These are phyloP conservation scores for Danio aesculapii DNA, from an alignment of 2,797 vertebrate species.

Conservation along the genomic window DNA sequence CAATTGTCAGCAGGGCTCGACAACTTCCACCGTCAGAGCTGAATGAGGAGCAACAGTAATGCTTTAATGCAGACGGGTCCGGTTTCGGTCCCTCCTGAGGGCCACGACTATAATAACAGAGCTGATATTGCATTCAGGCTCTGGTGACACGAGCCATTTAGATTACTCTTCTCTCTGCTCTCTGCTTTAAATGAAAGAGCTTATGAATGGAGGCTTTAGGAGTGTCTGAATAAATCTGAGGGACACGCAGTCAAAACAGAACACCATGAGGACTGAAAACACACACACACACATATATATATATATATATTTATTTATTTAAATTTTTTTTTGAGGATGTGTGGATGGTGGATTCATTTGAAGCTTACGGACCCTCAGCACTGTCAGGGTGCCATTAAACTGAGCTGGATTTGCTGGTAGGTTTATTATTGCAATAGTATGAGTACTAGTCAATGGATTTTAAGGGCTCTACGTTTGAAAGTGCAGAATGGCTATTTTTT, in stretches of 20 bases:
- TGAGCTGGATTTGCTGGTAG: slow-evolving; percentile 31
- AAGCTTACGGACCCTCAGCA: slow-evolving; percentile 24
- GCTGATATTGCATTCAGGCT: slow-evolving; percentile 56
- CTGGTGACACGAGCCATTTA: slow-evolving; percentile 56
- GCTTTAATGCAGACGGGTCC: slow-evolving; percentile 58
- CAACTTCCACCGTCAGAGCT: slow-evolving; percentile 54
- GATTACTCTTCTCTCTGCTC: slow-evolving; percentile 47
- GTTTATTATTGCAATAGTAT: slow-evolving; percentile 35
- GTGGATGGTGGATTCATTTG: slow-evolving; percentile 28
- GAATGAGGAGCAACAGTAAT: slow-evolving; percentile 62
- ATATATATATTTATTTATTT: no score
- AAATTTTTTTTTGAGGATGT: slow-evolving; percentile 8
- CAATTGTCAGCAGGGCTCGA: slow-evolving; percentile 62
- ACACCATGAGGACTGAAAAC: neutral
- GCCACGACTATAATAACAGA: slow-evolving; percentile 63
- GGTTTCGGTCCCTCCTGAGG: slow-evolving; percentile 42
- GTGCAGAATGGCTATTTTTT: slow-evolving; percentile 19
- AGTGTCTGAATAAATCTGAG: slow-evolving; percentile 38
- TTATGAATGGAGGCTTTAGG: slow-evolving; percentile 33
- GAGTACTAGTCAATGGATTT: slow-evolving; percentile 26
- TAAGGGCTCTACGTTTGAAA: slow-evolving; percentile 20
- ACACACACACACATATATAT: slow-evolving; percentile 22
- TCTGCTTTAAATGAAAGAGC: slow-evolving; percentile 47
- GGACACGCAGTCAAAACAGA: slow-evolving; percentile 7
- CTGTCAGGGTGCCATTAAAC: slow-evolving; percentile 32